Base-by-base conservation (phyloP, 2,888 invertebrate genomes). In the Panzeria rudis region DNA sequence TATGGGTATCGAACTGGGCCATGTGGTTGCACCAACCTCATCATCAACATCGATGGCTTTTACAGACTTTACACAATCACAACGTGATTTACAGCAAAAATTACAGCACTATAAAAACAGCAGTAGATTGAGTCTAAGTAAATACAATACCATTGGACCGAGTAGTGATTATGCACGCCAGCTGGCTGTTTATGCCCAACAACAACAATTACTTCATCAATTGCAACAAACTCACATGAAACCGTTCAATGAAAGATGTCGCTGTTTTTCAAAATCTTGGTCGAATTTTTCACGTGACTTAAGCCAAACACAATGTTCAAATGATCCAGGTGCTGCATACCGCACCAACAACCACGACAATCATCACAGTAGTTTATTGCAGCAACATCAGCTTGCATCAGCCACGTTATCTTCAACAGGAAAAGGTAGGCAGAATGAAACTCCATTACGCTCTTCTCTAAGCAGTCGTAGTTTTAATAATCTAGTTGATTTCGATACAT, bases 81-180 rank as follows among this genome's bases (percentile, higher is more conserved):
- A 77, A 61, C 86, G 85, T 61, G 87, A 86, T 78, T 87, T 86
- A 84, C 76, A 84, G 68, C 79, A 85, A 23, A 82, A 85, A 20
- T 35, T 79, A 64, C 86, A 86, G 68, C 86, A 86, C 61, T 84
- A 81, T 71, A 86, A 86, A 75, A 85, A 83, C 76, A 83, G 77
- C 32, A 88, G 87, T 73, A 86, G 86, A 56, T 86, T 86, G 79
- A 89, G 88, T 80, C 85, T 89, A 41, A 91, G 91, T 87, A 92
- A 92, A 88, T 92, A 91, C 87, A 93, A 93, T 80, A 92, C 92
- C 68, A 92, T 92, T 79, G 93, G 92, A 62, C 91, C 92, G 64
- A 92, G 91, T 86, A 92, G 91, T 88, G 92, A 92, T 81, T 92
- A 91, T 87, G 91, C 91, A 23, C 89, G 91, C 38, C 92, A 92